Conservation (phyloP, 2,113 vertebrate species). For the Chunga burmeisteri region DNA sequence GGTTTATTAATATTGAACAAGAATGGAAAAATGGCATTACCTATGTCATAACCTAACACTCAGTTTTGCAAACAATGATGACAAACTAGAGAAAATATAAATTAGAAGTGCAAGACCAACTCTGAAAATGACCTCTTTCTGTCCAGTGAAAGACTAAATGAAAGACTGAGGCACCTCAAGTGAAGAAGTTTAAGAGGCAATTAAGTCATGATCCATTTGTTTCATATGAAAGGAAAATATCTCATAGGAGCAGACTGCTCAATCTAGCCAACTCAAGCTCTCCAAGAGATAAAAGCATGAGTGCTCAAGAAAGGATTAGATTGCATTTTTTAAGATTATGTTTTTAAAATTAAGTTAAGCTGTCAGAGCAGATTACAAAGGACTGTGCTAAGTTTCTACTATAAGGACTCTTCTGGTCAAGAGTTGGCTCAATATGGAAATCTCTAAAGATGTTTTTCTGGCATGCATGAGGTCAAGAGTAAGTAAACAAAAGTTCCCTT, state of each 20-base stretch:
- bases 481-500: not conserved
- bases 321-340: not conserved
- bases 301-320: not conserved
- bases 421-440: not conserved
- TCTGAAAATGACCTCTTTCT: not conserved
- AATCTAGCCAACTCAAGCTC: not conserved
- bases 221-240: not conserved
- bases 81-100: not conserved
- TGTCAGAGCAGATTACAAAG: not conserved
- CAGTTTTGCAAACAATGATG: not conserved
- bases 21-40: not conserved
- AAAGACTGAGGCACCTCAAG: not conserved
- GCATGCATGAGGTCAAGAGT: not conserved
- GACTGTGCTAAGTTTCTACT: not conserved
- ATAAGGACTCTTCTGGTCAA: not conserved
- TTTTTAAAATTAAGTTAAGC: not conserved
- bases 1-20: not conserved
- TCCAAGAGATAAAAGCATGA: not conserved
- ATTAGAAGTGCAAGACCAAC: not conserved
- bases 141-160: not conserved
- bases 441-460: not conserved
- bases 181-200: not conserved
- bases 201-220: not conserved
- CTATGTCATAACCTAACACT: not conserved
- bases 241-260: not conserved